These are phyloP conservation scores for Tachina fera DNA, from an alignment of 2,888 invertebrate species.

Conservation along the genomic window DNA sequence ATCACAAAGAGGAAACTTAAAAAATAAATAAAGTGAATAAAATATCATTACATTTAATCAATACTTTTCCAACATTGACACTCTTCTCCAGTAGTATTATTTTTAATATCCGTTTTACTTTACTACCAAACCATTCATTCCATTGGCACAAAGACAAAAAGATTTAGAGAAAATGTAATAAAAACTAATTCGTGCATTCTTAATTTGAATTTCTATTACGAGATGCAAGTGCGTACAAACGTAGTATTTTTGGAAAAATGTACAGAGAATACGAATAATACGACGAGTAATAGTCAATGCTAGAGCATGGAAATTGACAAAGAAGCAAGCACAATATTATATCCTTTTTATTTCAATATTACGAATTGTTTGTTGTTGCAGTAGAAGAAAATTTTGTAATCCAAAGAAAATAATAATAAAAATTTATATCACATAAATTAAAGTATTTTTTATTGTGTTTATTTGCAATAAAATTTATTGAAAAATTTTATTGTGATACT, in stretches of 20 bases:
- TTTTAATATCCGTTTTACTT: not conserved
- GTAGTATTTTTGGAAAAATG: slow-evolving; percentile 16
- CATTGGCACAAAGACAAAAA: slow-evolving; percentile 8
- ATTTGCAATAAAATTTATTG: not conserved
- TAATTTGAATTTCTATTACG: slow-evolving; percentile 80
- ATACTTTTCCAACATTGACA: slow-evolving; percentile 6
- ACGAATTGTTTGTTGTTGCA: not conserved
- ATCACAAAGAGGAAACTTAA: not conserved
- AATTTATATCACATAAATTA: not conserved
- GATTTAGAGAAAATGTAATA: slow-evolving; percentile 77
- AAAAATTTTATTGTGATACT: too few relatives aligned
- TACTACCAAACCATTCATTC: not conserved
- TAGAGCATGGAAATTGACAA: not conserved
- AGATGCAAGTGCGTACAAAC: slow-evolving; percentile 34
- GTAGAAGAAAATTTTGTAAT: slow-evolving; percentile 19
- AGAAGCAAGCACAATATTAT: not conserved
- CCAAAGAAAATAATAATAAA: too few relatives aligned
- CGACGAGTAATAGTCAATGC: not conserved
- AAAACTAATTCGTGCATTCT: slow-evolving; percentile 82
- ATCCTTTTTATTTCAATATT: not conserved
- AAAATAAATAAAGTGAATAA: slow-evolving; percentile 1
- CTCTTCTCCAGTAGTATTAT: not conserved
- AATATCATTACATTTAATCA: slow-evolving; percentile 29
- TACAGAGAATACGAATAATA: slow-evolving; percentile 1
- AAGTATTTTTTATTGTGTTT: slow-evolving; percentile 16